A percentile compares a stretch with the other conserved stretches of the same genome.
phyloP scores from a whole-genome alignment of 2,113 vertebrate genomes.

The Tachysurus vachellii region DNA sequence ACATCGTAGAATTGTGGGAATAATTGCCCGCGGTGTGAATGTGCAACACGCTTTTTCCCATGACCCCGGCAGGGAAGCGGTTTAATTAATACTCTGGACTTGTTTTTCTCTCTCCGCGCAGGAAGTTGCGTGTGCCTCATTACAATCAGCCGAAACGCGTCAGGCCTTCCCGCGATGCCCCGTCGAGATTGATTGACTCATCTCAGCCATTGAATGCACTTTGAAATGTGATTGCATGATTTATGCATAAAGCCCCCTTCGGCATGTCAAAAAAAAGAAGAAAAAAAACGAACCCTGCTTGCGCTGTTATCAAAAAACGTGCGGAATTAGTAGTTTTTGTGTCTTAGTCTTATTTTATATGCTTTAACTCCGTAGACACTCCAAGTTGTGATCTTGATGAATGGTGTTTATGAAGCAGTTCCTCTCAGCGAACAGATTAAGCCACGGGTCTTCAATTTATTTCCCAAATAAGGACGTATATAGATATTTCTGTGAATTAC shows the following conservation, averaged over 20 bases:
- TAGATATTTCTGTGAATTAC: conserved; percentile 1
- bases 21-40: conserved; percentile 61
- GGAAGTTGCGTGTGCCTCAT: conserved; percentile 72
- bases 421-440: conserved; percentile 8
- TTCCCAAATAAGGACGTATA: conserved; percentile 16
- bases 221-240: conserved; percentile 77
- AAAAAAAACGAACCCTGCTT: background rate
- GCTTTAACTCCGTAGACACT: conserved; percentile 38
- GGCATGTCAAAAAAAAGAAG: conserved; percentile 55
- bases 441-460: background rate
- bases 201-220: conserved; percentile 64
- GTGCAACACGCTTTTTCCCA: conserved; percentile 54
- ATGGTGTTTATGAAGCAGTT: conserved; percentile 20
- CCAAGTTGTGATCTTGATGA: conserved; percentile 13
- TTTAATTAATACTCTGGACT: conserved; percentile 74
- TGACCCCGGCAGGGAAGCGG: conserved; percentile 66
- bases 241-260: conserved; percentile 74
- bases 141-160: conserved; percentile 76
- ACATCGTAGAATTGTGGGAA: conserved; percentile 64
- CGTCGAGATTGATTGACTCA: conserved; percentile 52
- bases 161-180: conserved; percentile 57
- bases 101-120: conserved; percentile 68
- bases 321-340: conserved; percentile 59
- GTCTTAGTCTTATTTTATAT: conserved; percentile 60
- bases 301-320: conserved; percentile 51